Percentiles rank a stretch among this genome's conserved stretches.
phyloP scores from a whole-genome alignment of 2,888 invertebrate genomes.

The Tromatobia lineatoria region DNA sequence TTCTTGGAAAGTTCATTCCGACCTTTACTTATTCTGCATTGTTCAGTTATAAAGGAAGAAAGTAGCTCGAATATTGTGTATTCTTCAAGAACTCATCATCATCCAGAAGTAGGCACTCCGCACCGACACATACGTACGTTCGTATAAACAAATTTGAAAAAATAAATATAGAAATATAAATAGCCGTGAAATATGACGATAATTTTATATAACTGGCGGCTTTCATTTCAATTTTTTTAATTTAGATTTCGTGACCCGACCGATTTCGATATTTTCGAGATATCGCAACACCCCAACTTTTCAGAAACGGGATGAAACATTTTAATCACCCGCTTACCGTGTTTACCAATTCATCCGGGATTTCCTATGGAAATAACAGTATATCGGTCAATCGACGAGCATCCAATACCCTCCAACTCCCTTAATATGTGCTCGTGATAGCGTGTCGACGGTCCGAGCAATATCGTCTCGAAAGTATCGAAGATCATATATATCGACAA shows the following conservation, averaged over 20 bases:
- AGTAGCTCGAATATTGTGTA: background rate
- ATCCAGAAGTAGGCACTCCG: too few species aligned
- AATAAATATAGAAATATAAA: too few species aligned
- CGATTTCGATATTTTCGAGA: background rate
- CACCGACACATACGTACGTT: too few species aligned
- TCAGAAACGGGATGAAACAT: background rate
- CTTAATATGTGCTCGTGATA: constrained; percentile 44
- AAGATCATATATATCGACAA: constrained; percentile 22
- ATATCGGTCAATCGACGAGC: constrained; percentile 19
- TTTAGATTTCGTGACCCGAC: too few species aligned
- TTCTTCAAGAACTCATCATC: background rate
- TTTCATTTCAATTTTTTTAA: too few species aligned
- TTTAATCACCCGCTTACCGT: background rate
- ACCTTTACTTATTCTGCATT: background rate
- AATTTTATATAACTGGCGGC: too few species aligned
- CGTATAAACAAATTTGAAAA: background rate
- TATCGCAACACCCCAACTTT: too few species aligned
- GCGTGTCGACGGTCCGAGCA: constrained; percentile 16
- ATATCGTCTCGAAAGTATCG: constrained; percentile 38
- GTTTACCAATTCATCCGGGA: background rate
- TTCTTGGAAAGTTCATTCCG: background rate
- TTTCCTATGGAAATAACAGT: background rate
- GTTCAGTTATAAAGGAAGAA: background rate
- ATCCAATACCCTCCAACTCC: background rate
- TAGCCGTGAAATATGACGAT: too few species aligned